Evolutionary conservation across 2,888 invertebrate species (phyloP).

Genomic region (Lymantria dispar): DNA sequence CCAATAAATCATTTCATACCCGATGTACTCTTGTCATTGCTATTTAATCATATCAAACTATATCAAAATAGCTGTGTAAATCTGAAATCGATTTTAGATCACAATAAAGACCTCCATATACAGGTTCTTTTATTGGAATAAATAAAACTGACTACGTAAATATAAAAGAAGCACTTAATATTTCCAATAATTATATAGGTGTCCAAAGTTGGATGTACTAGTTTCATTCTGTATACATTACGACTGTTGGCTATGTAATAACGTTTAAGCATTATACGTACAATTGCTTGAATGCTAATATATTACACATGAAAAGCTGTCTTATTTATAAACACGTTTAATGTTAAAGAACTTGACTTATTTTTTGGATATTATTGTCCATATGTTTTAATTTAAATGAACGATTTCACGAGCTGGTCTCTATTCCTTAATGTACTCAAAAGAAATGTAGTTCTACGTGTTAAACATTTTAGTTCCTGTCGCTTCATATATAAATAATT

Average conservation of each 20-base stretch:
- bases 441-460: conserved; percentile 55
- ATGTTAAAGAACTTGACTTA: conserved; percentile 56
- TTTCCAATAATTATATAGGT: conserved; percentile 15
- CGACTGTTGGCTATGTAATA: conserved; percentile 26
- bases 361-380: conserved; percentile 72
- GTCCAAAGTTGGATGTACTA: conserved; percentile 27
- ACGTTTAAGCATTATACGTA: conserved; percentile 25
- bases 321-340: conserved; percentile 24
- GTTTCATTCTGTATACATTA: conserved; percentile 16
- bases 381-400: conserved; percentile 50
- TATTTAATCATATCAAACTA: conserved; percentile 33
- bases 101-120: conserved; percentile 31
- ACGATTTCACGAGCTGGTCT: conserved; percentile 75
- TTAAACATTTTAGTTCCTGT: conserved; percentile 55
- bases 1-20: conserved; percentile 34
- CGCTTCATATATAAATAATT: conserved; percentile 41
- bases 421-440: conserved; percentile 74
- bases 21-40: conserved; percentile 33
- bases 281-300: no score
- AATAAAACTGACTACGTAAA: conserved; percentile 2
- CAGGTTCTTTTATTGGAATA: conserved; percentile 19
- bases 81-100: conserved; percentile 28
- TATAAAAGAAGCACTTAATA: no score
- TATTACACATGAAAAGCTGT: conserved; percentile 21
- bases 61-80: conserved; percentile 34